phyloP scores from a whole-genome alignment of 2,113 vertebrate genomes.

The Muntiacus muntjak region DNA sequence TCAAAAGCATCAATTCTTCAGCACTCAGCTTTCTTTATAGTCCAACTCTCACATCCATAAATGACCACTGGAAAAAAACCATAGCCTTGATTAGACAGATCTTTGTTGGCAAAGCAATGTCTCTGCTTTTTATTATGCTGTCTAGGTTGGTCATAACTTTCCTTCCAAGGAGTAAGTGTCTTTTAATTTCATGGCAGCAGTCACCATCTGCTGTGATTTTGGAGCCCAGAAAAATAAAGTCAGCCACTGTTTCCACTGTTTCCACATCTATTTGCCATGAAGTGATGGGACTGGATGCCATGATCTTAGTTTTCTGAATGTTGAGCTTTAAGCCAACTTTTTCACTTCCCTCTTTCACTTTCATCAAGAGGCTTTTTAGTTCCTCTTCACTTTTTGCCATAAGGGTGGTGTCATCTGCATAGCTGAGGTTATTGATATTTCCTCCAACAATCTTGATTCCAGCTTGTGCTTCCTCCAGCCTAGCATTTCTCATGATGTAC shows the following conservation, averaged over 20 bases:
- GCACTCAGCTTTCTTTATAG: neutral
- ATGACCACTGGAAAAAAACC: neutral
- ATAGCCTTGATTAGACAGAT: neutral
- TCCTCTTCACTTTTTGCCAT: neutral
- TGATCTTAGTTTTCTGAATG: neutral
- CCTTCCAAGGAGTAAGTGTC: neutral
- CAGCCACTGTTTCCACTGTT: neutral
- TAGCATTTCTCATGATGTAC: neutral
- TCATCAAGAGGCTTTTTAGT: neutral
- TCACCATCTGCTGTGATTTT: neutral
- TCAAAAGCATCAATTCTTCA: neutral
- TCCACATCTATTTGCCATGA: neutral
- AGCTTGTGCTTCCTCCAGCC: neutral
- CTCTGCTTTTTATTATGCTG: neutral
- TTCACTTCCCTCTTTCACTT: neutral
- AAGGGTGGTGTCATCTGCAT: neutral
- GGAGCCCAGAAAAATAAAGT: neutral
- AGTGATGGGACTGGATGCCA: accelerated
- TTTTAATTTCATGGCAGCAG: neutral
- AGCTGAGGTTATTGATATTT: neutral
- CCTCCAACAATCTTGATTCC: neutral
- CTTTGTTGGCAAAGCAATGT: neutral
- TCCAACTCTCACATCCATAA: neutral
- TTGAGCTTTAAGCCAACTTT: neutral
- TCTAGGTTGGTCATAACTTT: neutral